Conservation (phyloP, 2,797 vertebrate genomes). For the Huso huso region DNA sequence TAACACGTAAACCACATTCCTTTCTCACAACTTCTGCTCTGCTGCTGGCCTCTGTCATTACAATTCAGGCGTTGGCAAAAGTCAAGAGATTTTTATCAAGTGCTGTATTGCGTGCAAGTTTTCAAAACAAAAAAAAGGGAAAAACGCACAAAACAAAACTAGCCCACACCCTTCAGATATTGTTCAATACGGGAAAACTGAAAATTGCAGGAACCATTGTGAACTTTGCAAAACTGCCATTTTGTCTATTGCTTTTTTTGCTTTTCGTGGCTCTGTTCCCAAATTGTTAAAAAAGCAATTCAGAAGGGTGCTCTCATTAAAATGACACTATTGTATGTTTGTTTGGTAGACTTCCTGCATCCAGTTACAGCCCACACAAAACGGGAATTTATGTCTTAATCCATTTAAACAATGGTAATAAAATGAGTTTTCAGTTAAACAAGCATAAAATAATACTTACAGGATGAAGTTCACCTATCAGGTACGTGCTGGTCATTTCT, state of each 20-base stretch:
- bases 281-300: neutral
- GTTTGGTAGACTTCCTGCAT: no score
- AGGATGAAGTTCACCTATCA: conserved; percentile 86
- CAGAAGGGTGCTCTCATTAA: neutral
- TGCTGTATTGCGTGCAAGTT: neutral
- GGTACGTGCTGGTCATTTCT: conserved; percentile 54
- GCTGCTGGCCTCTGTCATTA: neutral
- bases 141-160: neutral
- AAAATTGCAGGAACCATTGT: neutral
- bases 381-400: neutral
- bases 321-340: neutral
- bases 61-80: neutral
- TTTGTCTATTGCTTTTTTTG: conserved; percentile 19
- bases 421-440: no score
- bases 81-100: conserved; percentile 3
- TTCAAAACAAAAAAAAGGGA: neutral
- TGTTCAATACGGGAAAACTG: conserved; percentile 1
- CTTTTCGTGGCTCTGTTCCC: neutral
- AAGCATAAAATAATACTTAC: conserved; percentile 49
- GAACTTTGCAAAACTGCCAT: neutral
- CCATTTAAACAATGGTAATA: neutral
- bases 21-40: neutral
- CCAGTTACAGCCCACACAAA: neutral
- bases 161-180: neutral
- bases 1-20: neutral